phyloP scores from a whole-genome alignment of 2,113 vertebrate species.

The Vombatus ursinus region DNA sequence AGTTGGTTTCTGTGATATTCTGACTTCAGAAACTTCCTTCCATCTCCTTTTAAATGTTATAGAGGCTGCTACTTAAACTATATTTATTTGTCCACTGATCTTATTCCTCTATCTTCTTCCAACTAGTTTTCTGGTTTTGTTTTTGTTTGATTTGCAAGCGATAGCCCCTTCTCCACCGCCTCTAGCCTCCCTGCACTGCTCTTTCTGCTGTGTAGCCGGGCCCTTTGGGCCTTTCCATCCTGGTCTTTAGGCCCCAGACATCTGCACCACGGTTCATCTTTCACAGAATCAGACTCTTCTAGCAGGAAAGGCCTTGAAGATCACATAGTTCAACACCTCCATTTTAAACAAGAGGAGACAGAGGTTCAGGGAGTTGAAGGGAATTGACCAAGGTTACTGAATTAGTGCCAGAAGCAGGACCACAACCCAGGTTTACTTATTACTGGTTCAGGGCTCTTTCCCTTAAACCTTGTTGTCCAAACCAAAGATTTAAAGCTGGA shows the following conservation, averaged over 20 bases:
- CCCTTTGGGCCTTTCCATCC: neutral
- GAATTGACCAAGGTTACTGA: neutral
- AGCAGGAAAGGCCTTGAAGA: neutral
- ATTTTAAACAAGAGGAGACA: neutral
- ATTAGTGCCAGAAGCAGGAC: neutral
- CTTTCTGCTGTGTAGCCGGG: neutral
- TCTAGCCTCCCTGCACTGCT: neutral
- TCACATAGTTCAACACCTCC: neutral
- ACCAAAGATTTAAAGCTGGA: neutral
- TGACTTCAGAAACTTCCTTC: neutral
- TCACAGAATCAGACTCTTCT: neutral
- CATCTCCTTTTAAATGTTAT: neutral
- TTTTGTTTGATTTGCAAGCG: neutral
- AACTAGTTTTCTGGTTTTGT: neutral
- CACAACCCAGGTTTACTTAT: neutral
- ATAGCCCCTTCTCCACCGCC: neutral
- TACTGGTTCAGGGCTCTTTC: neutral
- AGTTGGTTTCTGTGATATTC: neutral
- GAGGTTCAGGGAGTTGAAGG: neutral
- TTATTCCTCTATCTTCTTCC: neutral
- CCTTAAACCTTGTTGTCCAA: neutral
- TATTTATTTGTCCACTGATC: neutral
- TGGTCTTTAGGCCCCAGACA: neutral
- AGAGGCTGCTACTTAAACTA: neutral
- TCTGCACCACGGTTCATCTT: neutral